These are phyloP conservation scores for Chloroclystis v-ata DNA, from an alignment of 2,888 invertebrate species.

Conservation along the genomic window DNA sequence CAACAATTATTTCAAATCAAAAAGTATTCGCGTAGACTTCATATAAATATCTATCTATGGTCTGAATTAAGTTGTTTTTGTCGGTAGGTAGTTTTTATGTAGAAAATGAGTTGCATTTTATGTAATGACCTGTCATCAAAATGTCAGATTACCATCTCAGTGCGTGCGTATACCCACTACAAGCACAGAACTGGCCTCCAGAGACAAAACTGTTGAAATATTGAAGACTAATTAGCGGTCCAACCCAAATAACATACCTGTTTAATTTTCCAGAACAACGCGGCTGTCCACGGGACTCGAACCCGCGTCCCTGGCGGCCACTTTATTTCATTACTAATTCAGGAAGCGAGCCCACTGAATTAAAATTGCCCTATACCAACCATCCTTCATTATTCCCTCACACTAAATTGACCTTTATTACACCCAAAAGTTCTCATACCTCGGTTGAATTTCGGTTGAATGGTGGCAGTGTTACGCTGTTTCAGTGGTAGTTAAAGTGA, in stretches of 20 bases:
- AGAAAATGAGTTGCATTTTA: no score
- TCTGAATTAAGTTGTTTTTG: no score
- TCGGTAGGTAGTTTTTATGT: no score
- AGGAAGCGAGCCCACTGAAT: conserved; percentile 55
- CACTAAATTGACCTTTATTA: conserved; percentile 25
- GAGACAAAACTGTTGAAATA: conserved; percentile 14
- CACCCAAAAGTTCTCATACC: background rate
- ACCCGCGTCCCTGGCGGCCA: conserved; percentile 54
- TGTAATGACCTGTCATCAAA: conserved; percentile 8
- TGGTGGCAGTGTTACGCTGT: conserved; percentile 14
- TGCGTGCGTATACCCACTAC: background rate
- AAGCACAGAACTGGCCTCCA: background rate
- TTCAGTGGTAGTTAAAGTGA: conserved; percentile 18
- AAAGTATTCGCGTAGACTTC: no score
- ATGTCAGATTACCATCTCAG: conserved; percentile 4
- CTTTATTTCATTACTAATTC: conserved; percentile 68
- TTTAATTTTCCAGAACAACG: conserved; percentile 45
- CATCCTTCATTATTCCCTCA: conserved; percentile 7
- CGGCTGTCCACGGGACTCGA: conserved; percentile 39
- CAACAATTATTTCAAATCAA: no score
- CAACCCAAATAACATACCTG: conserved; percentile 24
- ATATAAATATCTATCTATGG: no score
- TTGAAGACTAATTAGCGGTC: conserved; percentile 13
- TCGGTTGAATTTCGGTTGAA: conserved; percentile 16
- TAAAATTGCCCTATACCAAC: conserved; percentile 46